phyloP scores from a whole-genome alignment of 2,113 vertebrate genomes.

The Salvator merianae region DNA sequence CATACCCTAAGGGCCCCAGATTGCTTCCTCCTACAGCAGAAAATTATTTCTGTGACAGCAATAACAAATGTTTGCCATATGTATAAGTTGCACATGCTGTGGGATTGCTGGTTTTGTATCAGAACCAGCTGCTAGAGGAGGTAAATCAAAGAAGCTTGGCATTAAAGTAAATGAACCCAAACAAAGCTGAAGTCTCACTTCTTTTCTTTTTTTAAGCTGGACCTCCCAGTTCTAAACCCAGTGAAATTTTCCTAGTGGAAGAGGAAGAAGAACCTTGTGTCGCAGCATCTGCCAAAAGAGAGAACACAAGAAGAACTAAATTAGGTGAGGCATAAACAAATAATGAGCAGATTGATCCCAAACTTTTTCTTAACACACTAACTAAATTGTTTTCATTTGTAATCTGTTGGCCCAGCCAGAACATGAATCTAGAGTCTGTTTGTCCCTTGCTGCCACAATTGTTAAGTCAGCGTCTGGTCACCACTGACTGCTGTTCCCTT shows the following conservation, averaged over 20 bases:
- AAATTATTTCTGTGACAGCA: no score
- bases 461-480: neutral
- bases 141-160: neutral
- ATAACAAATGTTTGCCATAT: neutral
- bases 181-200: neutral
- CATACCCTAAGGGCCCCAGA: no score
- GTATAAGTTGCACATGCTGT: neutral
- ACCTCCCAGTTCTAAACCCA: neutral
- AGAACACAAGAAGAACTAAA: constrained; percentile 2
- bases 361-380: neutral
- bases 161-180: no score
- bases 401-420: neutral
- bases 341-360: neutral
- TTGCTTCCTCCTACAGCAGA: no score
- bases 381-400: neutral
- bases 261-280: neutral
- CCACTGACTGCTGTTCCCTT: no score
- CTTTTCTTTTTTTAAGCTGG: constrained; percentile 13
- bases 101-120: no score
- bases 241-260: constrained; percentile 25
- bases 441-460: neutral
- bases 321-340: neutral
- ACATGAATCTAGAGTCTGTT: neutral
- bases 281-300: neutral
- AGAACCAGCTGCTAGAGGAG: neutral